phyloP scores from a whole-genome alignment of 2,113 vertebrate species.

The Mastomys coucha region DNA sequence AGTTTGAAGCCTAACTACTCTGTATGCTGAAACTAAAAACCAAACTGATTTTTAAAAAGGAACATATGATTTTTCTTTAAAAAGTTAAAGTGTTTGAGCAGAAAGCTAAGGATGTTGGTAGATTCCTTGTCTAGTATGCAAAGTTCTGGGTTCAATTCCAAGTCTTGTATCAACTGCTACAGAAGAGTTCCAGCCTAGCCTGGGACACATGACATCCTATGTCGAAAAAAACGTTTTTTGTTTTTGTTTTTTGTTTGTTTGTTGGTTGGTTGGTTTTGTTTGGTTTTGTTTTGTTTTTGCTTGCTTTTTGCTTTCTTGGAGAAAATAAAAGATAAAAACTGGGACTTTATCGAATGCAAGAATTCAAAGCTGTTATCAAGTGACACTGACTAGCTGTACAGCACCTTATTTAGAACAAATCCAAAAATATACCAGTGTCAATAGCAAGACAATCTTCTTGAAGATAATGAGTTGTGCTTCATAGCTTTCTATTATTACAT shows the following conservation, averaged over 20 bases:
- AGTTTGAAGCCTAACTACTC: slow-evolving; percentile 10
- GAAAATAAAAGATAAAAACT: background rate
- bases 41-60: slow-evolving; percentile 54
- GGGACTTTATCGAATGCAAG: slow-evolving; percentile 33
- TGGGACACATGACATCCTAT: background rate
- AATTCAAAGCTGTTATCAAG: slow-evolving; percentile 40
- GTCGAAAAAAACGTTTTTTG: background rate
- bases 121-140: background rate
- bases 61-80: slow-evolving; percentile 40
- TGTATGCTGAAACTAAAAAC: slow-evolving; percentile 36
- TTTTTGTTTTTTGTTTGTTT: background rate
- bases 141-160: background rate
- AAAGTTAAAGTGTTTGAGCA: slow-evolving; percentile 56
- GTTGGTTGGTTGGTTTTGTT: background rate
- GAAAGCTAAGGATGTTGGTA: background rate
- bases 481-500: slow-evolving; percentile 1
- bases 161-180: background rate
- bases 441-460: background rate
- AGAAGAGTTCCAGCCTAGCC: background rate
- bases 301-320: background rate
- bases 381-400: slow-evolving; percentile 32
- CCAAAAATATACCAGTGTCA: background rate
- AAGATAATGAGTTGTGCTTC: background rate
- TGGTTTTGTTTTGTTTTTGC: background rate
- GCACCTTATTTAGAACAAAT: background rate